Conservation (phyloP, 2,888 invertebrate genomes). For the Cartodere bifasciata region DNA sequence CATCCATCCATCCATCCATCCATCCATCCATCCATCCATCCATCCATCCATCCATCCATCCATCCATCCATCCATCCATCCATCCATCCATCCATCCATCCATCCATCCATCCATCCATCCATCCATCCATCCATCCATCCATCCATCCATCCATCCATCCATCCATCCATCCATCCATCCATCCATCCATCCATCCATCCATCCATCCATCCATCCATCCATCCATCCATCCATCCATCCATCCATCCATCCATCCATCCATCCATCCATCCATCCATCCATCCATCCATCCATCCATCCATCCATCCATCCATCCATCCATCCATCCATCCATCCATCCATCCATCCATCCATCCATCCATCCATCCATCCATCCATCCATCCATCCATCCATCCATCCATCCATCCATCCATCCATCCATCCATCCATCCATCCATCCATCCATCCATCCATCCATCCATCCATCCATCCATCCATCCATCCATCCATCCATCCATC, state of each 20-base stretch:
- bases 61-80: slow-evolving; percentile 6
- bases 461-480: slow-evolving; percentile 6
- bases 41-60: slow-evolving; percentile 6
- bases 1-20: slow-evolving; percentile 6
- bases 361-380: slow-evolving; percentile 6
- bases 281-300: slow-evolving; percentile 6
- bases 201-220: slow-evolving; percentile 6
- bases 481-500: slow-evolving; percentile 6
- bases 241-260: slow-evolving; percentile 6
- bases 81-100: slow-evolving; percentile 6
- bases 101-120: slow-evolving; percentile 6
- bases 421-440: slow-evolving; percentile 6
- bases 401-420: slow-evolving; percentile 6
- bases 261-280: slow-evolving; percentile 6
- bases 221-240: slow-evolving; percentile 6
- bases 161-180: slow-evolving; percentile 6
- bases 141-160: slow-evolving; percentile 6
- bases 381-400: slow-evolving; percentile 6
- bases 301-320: slow-evolving; percentile 6
- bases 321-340: slow-evolving; percentile 6
- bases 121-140: slow-evolving; percentile 6
- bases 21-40: slow-evolving; percentile 6
- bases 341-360: slow-evolving; percentile 6
- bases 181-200: slow-evolving; percentile 6
- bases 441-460: slow-evolving; percentile 6